Evolutionary conservation across 2,797 vertebrate species (phyloP).

Genomic region (Brachyalestes nurse): DNA sequence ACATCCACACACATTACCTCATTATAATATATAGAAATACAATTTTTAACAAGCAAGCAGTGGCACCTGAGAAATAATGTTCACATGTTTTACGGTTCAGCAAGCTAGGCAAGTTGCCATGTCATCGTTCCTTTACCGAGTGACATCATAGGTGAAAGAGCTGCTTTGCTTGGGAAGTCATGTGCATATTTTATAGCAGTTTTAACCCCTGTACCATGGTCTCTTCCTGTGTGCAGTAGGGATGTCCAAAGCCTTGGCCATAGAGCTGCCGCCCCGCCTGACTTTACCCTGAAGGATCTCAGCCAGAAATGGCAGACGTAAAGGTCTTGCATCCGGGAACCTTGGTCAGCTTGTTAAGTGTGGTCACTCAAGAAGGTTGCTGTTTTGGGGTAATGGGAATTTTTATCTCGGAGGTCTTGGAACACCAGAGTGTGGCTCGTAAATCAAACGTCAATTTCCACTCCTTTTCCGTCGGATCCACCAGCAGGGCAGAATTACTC

Average conservation of each 20-base stretch:
- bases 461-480: slow-evolving; percentile 48
- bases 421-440: slow-evolving; percentile 39
- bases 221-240: slow-evolving; percentile 12
- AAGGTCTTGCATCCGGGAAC: slow-evolving; percentile 41
- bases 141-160: slow-evolving; percentile 5
- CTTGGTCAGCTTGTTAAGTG: slow-evolving; percentile 46
- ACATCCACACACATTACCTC: slow-evolving; percentile 43
- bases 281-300: slow-evolving; percentile 46
- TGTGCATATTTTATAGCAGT: slow-evolving; percentile 1
- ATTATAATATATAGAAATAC: slow-evolving; percentile 17
- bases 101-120: slow-evolving; percentile 2
- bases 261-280: slow-evolving; percentile 36
- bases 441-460: slow-evolving; percentile 61
- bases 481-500: slow-evolving; percentile 49
- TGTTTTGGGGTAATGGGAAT: slow-evolving; percentile 50
- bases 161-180: neutral
- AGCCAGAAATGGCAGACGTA: slow-evolving; percentile 36
- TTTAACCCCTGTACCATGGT: neutral
- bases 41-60: slow-evolving; percentile 2
- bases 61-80: slow-evolving; percentile 4
- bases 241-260: neutral
- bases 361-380: slow-evolving; percentile 26
- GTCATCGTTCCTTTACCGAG: neutral
- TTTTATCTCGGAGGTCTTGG: slow-evolving; percentile 34
- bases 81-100: slow-evolving; percentile 10